phyloP scores from a whole-genome alignment of 2,113 vertebrate species.

The Theristicus caerulescens region DNA sequence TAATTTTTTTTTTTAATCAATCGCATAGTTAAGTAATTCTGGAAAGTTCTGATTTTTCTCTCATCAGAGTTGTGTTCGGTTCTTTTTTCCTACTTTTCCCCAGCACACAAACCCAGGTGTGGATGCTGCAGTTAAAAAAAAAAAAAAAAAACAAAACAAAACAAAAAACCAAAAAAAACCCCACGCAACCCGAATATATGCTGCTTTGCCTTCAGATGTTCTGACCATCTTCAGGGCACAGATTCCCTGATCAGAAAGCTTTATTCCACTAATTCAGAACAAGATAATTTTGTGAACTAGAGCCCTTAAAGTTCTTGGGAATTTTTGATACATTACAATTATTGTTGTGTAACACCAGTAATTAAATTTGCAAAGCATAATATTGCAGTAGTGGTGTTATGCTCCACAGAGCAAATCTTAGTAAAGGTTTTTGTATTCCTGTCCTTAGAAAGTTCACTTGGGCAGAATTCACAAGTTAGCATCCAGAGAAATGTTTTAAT shows the following conservation, averaged over 20 bases:
- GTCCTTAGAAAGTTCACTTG: not conserved
- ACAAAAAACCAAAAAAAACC: too few relatives aligned
- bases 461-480: not conserved
- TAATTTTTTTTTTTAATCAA: not conserved
- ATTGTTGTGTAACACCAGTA: not conserved
- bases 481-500: too few relatives aligned
- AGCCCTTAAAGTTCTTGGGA: not conserved
- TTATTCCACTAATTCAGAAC: not conserved
- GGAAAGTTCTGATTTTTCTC: not conserved
- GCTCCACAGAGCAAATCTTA: not conserved
- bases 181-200: not conserved
- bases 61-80: not conserved
- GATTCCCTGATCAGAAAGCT: not conserved
- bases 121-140: not conserved
- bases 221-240: not conserved
- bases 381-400: not conserved
- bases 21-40: not conserved
- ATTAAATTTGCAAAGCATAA: not conserved
- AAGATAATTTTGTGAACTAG: not conserved
- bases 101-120: not conserved
- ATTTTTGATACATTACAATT: not conserved
- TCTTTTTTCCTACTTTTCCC: not conserved
- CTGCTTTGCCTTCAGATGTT: not conserved
- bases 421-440: not conserved
- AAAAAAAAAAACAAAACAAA: too few relatives aligned